Conservation (phyloP, 2,888 invertebrate genomes). For the Tachina fera region DNA sequence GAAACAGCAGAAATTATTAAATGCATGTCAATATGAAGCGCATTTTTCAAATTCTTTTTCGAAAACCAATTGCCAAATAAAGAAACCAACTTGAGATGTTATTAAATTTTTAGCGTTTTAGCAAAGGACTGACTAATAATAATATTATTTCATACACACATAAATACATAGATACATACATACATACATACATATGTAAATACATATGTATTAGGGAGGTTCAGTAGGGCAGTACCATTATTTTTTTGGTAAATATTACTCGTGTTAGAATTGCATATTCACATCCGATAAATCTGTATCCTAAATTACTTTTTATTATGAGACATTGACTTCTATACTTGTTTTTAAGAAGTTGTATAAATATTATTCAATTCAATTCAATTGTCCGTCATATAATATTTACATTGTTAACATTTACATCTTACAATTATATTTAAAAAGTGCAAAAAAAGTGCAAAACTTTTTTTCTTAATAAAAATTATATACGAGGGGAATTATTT, state of each 20-base stretch:
- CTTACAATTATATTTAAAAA: no score
- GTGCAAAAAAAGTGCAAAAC: no score
- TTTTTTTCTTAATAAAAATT: no score
- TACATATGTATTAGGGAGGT: not conserved
- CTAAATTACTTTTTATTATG: not conserved
- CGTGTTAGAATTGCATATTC: no score
- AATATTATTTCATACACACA: slow-evolving; percentile 33
- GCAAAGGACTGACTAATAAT: slow-evolving; percentile 41
- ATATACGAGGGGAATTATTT: no score
- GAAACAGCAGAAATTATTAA: slow-evolving; percentile 79
- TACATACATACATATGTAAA: slow-evolving; percentile 13
- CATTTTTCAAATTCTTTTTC: slow-evolving; percentile 76
- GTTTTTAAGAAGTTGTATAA: not conserved
- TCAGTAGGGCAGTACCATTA: not conserved
- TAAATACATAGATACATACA: not conserved
- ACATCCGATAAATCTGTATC: no score
- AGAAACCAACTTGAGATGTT: slow-evolving; percentile 58
- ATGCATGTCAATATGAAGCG: slow-evolving; percentile 82
- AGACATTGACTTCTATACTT: not conserved
- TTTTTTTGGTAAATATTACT: no score
- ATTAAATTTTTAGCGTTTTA: slow-evolving; percentile 59
- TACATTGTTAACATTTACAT: no score
- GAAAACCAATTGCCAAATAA: slow-evolving; percentile 66
- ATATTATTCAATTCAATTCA: not conserved
- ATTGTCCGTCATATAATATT: no score